Conservation (phyloP, 1,140 invertebrate genomes). For the Achatina immaculata region DNA sequence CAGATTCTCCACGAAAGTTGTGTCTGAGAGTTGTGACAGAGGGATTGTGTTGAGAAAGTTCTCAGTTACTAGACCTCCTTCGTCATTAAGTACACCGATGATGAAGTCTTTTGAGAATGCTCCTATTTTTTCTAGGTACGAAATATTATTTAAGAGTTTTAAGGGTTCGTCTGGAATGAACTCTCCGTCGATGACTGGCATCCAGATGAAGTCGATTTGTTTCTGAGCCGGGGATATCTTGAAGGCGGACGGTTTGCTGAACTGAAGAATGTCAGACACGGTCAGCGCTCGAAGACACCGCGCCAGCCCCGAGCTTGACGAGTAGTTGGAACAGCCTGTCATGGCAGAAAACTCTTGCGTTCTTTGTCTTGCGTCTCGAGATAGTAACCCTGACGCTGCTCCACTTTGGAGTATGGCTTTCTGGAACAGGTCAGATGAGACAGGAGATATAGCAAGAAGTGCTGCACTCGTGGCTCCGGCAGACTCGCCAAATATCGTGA, state of each 20-base stretch:
- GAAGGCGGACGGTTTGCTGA: background rate
- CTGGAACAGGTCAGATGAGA: constrained; percentile 60
- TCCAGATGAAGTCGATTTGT: constrained; percentile 33
- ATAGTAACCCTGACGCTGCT: background rate
- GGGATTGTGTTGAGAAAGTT: constrained; percentile 16
- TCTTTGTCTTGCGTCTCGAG: constrained; percentile 7
- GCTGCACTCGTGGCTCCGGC: constrained; percentile 79
- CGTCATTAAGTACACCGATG: constrained; percentile 22
- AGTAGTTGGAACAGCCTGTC: background rate
- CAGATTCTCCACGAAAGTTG: constrained; percentile 16
- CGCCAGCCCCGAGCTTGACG: background rate
- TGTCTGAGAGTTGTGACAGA: background rate
- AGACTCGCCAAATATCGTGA: constrained; percentile 94
- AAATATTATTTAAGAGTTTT: background rate
- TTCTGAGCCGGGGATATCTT: background rate
- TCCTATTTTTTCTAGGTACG: background rate
- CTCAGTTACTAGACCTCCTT: background rate
- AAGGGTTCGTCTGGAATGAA: constrained; percentile 32
- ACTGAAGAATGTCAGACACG: background rate
- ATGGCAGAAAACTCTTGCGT: background rate
- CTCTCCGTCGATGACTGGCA: constrained; percentile 12
- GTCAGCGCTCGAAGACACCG: background rate
- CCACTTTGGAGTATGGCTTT: constrained; percentile 55
- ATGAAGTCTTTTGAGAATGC: constrained; percentile 28
- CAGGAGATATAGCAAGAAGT: constrained; percentile 54